A percentile compares a stretch with the other conserved stretches of the same genome.
These are phyloP conservation scores for Rotaria socialis DNA, from an alignment of 2,888 invertebrate genomes.

Conservation along the genomic window DNA sequence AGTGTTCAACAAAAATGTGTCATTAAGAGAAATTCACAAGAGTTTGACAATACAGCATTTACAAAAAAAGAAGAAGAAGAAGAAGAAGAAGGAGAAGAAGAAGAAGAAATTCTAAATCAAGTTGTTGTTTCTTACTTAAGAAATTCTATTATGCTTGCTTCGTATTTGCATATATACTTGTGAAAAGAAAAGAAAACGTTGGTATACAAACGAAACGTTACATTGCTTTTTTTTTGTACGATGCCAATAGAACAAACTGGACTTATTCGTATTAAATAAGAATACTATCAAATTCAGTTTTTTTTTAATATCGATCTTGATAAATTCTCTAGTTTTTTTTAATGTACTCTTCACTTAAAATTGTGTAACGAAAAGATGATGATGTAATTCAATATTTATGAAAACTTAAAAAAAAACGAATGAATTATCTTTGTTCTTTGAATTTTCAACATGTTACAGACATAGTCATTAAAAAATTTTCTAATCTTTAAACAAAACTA, in stretches of 20 bases:
- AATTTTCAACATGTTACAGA: not conserved
- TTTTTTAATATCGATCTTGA: not conserved
- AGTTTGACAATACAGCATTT: not conserved
- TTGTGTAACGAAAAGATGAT: not conserved
- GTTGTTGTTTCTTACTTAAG: not conserved
- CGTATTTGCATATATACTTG: not conserved
- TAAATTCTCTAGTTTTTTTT: not conserved
- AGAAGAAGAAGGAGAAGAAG: not conserved
- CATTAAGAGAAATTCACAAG: not conserved
- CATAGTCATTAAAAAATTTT: not conserved
- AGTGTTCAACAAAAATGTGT: not conserved
- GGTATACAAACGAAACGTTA: not conserved
- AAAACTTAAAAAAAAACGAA: too few species aligned
- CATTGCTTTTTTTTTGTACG: not conserved
- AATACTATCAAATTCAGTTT: not conserved
- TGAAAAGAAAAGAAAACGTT: not conserved
- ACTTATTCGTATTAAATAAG: constrained; percentile 13
- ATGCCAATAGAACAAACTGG: not conserved
- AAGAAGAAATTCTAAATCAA: not conserved
- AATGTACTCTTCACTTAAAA: not conserved
- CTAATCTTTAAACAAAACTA: not conserved
- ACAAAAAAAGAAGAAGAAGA: not conserved
- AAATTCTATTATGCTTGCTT: not conserved
- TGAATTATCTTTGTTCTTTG: too few species aligned
- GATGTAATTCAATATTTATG: not conserved